Evolutionary conservation across 2,888 invertebrate genomes (phyloP).

Genomic region (Amiota minor): DNA sequence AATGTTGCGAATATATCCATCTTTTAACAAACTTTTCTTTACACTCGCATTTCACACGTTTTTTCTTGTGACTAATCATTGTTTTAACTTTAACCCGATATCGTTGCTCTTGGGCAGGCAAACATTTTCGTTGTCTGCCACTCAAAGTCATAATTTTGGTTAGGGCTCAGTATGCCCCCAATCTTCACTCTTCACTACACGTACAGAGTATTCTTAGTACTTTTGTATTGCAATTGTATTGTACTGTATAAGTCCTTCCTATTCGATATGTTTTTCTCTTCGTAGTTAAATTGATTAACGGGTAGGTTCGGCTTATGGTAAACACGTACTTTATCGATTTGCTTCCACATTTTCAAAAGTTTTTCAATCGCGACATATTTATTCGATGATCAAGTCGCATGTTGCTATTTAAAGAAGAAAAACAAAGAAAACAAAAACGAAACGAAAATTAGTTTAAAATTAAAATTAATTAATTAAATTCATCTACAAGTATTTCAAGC

Average conservation of each 20-base stretch:
- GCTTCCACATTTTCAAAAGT: constrained; percentile 23
- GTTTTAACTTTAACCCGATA: neutral
- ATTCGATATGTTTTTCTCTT: too few species aligned
- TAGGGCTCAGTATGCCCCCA: too few species aligned
- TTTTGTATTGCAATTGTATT: too few species aligned
- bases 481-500: neutral
- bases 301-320: neutral
- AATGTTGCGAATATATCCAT: neutral
- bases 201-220: too few species aligned
- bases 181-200: too few species aligned
- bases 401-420: neutral
- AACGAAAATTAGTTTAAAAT: neutral
- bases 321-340: constrained; percentile 10
- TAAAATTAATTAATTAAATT: constrained; percentile 4
- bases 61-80: constrained; percentile 5
- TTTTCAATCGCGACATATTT: constrained; percentile 23
- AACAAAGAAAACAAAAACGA: neutral
- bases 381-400: neutral
- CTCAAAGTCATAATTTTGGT: constrained; percentile 8
- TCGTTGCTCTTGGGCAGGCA: constrained; percentile 14
- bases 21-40: neutral
- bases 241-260: too few species aligned
- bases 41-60: too few species aligned
- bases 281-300: too few species aligned
- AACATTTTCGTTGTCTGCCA: constrained; percentile 18